Percentiles rank a stretch among this genome's conserved stretches.
These are phyloP conservation scores for Zele albiditarsus DNA, from an alignment of 2,888 invertebrate species.

Conservation along the genomic window DNA sequence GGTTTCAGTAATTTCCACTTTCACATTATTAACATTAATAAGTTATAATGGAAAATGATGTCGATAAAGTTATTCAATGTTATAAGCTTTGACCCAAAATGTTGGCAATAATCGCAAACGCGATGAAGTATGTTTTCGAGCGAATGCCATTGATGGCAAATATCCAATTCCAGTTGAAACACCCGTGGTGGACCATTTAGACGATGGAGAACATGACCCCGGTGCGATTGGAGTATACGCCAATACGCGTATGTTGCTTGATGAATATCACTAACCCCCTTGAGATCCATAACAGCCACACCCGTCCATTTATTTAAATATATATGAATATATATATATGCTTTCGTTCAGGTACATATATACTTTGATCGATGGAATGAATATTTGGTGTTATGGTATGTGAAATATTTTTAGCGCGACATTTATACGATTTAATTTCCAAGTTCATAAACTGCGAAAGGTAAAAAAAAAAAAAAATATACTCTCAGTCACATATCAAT, in stretches of 20 bases:
- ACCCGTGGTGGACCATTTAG: constrained; percentile 23
- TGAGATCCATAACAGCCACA: neutral
- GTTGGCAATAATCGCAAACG: constrained; percentile 1
- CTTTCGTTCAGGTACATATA: neutral
- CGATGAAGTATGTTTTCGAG: neutral
- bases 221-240: constrained; percentile 36
- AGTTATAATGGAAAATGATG: neutral
- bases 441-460: neutral
- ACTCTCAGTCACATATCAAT: neutral
- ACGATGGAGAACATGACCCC: constrained; percentile 36
- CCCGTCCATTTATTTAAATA: neutral
- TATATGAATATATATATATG: neutral
- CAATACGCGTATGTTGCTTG: constrained; percentile 12
- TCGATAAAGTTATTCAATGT: neutral
- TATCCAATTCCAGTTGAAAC: constrained; percentile 4
- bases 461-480: neutral
- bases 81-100: constrained; percentile 1
- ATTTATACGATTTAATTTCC: neutral
- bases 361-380: neutral
- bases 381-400: neutral
- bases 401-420: neutral
- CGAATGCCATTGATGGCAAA: neutral
- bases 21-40: neutral
- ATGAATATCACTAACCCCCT: constrained; percentile 6
- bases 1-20: neutral